Conservation (phyloP, 2,113 vertebrate species). For the Dipodomys merriami region DNA sequence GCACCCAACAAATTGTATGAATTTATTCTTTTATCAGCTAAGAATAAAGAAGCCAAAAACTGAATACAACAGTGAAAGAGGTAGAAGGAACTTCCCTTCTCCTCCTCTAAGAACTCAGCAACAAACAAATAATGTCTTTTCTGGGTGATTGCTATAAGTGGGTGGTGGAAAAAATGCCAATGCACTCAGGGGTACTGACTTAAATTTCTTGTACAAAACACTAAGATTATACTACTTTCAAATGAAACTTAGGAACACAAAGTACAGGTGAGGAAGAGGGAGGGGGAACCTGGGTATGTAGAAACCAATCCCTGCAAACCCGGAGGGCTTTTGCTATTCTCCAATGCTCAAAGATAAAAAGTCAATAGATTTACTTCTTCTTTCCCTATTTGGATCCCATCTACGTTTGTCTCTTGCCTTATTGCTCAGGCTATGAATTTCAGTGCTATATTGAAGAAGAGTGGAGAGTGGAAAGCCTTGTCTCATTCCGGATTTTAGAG, state of each 20-base stretch:
- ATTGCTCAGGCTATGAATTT: too few species aligned
- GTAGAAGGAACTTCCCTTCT: constrained; percentile 54
- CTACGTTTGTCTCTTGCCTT: too few species aligned
- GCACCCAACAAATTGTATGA: too few species aligned
- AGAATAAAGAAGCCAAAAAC: constrained; percentile 36
- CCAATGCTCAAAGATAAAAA: neutral
- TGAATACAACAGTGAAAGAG: constrained; percentile 17
- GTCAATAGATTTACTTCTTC: too few species aligned
- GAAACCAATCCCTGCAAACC: neutral
- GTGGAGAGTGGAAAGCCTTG: too few species aligned
- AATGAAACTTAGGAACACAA: constrained; percentile 6
- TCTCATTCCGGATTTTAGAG: too few species aligned
- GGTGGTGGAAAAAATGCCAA: constrained; percentile 60
- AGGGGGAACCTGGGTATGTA: neutral
- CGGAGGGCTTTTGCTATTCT: neutral
- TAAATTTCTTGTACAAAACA: constrained; percentile 18
- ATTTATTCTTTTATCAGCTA: constrained; percentile 35
- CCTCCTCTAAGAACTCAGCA: constrained; percentile 35
- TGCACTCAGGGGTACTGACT: neutral
- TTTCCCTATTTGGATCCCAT: too few species aligned
- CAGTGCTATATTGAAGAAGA: too few species aligned
- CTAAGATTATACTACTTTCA: constrained; percentile 30
- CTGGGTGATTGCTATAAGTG: constrained; percentile 1
- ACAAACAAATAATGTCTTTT: constrained; percentile 23
- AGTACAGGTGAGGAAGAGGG: constrained; percentile 40